A percentile compares a stretch with the other conserved stretches of the same genome.
phyloP scores from a whole-genome alignment of 2,888 invertebrate genomes.

The Drosophila atripex region DNA sequence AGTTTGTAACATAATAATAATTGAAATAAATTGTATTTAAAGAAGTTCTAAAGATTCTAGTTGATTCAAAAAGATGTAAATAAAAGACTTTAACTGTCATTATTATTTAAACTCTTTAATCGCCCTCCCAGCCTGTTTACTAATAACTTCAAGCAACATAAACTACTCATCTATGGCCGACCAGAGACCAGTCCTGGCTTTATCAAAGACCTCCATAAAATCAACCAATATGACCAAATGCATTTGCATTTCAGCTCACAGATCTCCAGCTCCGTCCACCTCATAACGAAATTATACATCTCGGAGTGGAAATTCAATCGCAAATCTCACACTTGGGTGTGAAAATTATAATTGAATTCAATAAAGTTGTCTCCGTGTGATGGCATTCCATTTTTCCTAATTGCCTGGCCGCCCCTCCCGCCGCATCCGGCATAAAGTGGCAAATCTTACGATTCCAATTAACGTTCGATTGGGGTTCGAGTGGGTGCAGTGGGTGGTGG shows the following conservation, averaged over 20 bases:
- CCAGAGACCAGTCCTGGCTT: constrained; percentile 34
- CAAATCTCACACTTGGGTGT: constrained; percentile 63
- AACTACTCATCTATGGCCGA: constrained; percentile 26
- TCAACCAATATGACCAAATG: constrained; percentile 58
- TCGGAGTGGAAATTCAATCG: constrained; percentile 25
- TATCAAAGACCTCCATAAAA: constrained; percentile 65
- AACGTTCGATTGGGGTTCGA: constrained; percentile 27
- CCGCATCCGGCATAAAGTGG: constrained; percentile 56
- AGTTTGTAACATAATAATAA: constrained; percentile 9
- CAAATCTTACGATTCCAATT: constrained; percentile 75
- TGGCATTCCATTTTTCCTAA: constrained; percentile 40
- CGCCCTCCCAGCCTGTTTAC: constrained; percentile 10
- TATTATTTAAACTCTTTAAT: not conserved
- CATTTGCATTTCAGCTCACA: constrained; percentile 55
- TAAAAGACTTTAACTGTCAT: not conserved
- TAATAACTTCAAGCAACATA: constrained; percentile 5
- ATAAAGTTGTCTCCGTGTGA: constrained; percentile 65
- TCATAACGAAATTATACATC: constrained; percentile 12
- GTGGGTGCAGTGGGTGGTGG: not conserved
- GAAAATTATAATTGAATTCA: constrained; percentile 76
- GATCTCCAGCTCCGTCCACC: constrained; percentile 1
- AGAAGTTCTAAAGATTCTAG: not conserved
- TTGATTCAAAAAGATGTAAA: too few species aligned
- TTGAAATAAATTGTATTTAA: not conserved
- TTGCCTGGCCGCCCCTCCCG: constrained; percentile 10